These are phyloP conservation scores for Leuciscus waleckii DNA, from an alignment of 2,797 vertebrate genomes.

Conservation along the genomic window DNA sequence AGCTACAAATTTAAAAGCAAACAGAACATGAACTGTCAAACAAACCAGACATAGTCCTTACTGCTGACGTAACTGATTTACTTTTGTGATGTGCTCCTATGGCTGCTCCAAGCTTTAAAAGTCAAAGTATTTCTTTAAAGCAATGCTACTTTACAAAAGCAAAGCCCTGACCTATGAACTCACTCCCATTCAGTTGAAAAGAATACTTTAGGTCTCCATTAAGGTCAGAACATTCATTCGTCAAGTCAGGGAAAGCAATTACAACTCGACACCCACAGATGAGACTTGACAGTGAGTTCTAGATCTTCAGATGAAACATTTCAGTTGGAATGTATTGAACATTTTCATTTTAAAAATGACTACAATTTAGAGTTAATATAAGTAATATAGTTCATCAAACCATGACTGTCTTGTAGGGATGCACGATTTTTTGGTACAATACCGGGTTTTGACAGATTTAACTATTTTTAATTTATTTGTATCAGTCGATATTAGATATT, in stretches of 20 bases:
- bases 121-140: constrained; percentile 36
- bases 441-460: background rate
- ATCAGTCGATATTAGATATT: background rate
- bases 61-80: background rate
- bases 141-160: constrained; percentile 45
- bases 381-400: background rate
- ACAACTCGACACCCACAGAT: background rate
- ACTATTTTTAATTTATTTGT: background rate
- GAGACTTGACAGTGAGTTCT: background rate
- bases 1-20: constrained; percentile 48
- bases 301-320: background rate
- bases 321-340: background rate
- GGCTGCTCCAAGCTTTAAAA: constrained; percentile 14
- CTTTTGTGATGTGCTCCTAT: background rate
- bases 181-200: constrained; percentile 23
- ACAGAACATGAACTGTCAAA: constrained; percentile 31
- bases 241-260: constrained; percentile 21
- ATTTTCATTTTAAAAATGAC: background rate
- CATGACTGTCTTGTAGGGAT: background rate
- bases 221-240: constrained; percentile 57
- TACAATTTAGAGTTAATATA: background rate
- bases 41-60: constrained; percentile 9
- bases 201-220: constrained; percentile 28
- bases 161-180: constrained; percentile 51
- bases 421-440: background rate